Percentiles rank a stretch among this genome's conserved stretches.
Evolutionary conservation across 1,140 invertebrate genomes (phyloP).

Genomic region (Carposina sasakii): DNA sequence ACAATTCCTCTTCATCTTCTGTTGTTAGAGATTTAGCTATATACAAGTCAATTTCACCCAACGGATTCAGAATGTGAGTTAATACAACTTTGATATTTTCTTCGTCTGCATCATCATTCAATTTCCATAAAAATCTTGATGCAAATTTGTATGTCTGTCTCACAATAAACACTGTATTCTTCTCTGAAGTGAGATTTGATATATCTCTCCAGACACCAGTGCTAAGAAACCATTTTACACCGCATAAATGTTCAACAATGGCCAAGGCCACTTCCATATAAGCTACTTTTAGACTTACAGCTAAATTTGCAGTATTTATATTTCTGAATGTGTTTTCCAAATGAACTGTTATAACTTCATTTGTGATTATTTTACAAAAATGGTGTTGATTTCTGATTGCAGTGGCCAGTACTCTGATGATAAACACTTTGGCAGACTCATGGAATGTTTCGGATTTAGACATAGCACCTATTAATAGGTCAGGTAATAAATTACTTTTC

Average conservation of each 20-base stretch:
- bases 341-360: slow-evolving; percentile 36
- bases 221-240: slow-evolving; percentile 47
- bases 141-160: slow-evolving; percentile 55
- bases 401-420: slow-evolving; percentile 41
- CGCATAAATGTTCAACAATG: slow-evolving; percentile 44
- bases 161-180: slow-evolving; percentile 52
- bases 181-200: slow-evolving; percentile 39
- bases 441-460: slow-evolving; percentile 35
- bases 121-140: slow-evolving; percentile 47
- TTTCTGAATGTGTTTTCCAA: slow-evolving; percentile 32
- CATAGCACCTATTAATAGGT: slow-evolving; percentile 37
- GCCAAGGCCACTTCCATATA: slow-evolving; percentile 51
- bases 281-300: slow-evolving; percentile 48
- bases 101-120: slow-evolving; percentile 40
- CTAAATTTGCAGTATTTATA: slow-evolving; percentile 36
- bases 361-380: slow-evolving; percentile 44
- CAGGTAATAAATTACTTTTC: slow-evolving; percentile 35
- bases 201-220: slow-evolving; percentile 53
- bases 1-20: slow-evolving; percentile 45
- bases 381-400: slow-evolving; percentile 38
- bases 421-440: slow-evolving; percentile 55
- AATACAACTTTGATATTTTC: slow-evolving; percentile 37
- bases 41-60: slow-evolving; percentile 36
- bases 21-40: slow-evolving; percentile 36
- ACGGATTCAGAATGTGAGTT: slow-evolving; percentile 34